phyloP scores from a whole-genome alignment of 2,797 vertebrate species.

The Hozukius guyotensis region DNA sequence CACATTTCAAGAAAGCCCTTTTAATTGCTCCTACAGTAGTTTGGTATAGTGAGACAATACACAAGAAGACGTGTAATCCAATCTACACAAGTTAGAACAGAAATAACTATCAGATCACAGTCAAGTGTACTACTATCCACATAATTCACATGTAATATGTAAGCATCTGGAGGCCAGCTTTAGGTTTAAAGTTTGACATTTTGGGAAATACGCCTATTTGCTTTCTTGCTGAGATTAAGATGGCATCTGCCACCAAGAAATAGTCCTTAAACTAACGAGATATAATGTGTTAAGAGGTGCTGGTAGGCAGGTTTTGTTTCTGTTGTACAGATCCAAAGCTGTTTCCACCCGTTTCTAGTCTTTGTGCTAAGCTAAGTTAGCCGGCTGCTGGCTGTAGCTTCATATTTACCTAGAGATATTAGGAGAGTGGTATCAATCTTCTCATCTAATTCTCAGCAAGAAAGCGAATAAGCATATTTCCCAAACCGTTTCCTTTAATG shows the following conservation, averaged over 20 bases:
- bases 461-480: constrained; percentile 7
- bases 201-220: constrained; percentile 5
- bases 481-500: not conserved
- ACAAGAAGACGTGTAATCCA: constrained; percentile 5
- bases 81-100: constrained; percentile 13
- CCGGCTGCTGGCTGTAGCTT: not conserved
- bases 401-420: not conserved
- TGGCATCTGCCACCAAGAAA: not conserved
- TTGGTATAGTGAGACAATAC: constrained; percentile 18
- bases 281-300: not conserved
- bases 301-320: not conserved
- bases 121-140: constrained; percentile 7
- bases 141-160: not conserved
- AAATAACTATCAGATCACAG: constrained; percentile 20
- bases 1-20: constrained; percentile 67
- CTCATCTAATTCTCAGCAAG: not conserved
- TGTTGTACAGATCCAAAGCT: not conserved
- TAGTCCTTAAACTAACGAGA: not conserved
- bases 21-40: constrained; percentile 19
- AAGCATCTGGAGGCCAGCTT: constrained; percentile 17
- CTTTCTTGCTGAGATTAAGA: not conserved
- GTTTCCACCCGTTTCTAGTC: not conserved
- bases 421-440: not conserved
- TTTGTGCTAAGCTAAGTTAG: not conserved
- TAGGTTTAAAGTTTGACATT: not conserved